Conservation (phyloP, 1,140 invertebrate genomes). For the Cydia strobilella region DNA sequence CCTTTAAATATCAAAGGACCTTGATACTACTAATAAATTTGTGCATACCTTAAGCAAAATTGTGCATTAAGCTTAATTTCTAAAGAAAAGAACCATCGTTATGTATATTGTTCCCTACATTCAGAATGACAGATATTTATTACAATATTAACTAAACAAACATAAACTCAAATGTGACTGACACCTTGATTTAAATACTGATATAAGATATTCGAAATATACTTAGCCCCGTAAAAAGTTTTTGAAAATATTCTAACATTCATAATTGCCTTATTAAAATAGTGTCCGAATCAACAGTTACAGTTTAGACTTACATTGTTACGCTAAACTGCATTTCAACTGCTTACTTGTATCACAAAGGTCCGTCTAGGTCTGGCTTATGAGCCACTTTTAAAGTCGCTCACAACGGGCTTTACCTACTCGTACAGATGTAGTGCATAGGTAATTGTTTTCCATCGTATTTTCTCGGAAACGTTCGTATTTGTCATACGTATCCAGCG, state of each 20-base stretch:
- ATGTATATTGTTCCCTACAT: background rate
- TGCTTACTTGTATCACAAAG: background rate
- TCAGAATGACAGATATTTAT: background rate
- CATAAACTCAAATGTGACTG: background rate
- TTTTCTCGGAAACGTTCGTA: too few species aligned
- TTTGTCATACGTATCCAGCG: too few species aligned
- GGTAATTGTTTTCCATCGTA: too few species aligned
- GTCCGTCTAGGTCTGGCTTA: too few species aligned
- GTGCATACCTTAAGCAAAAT: background rate
- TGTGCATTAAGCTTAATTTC: background rate
- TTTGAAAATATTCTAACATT: background rate
- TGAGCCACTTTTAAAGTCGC: too few species aligned
- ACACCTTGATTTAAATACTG: background rate
- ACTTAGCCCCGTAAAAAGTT: background rate
- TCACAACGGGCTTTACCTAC: too few species aligned
- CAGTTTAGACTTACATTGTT: background rate
- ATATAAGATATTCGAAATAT: background rate
- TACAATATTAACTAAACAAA: background rate
- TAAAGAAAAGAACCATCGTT: background rate
- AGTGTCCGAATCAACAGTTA: slow-evolving; percentile 1
- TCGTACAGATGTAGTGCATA: too few species aligned
- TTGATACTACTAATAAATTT: background rate
- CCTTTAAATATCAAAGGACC: too few species aligned
- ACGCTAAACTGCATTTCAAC: background rate
- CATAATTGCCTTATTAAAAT: slow-evolving; percentile 26